Evolutionary conservation across 2,113 vertebrate species (phyloP), one percentile per base, ranked within the genome.

Genomic region (Pandion haliaetus): DNA sequence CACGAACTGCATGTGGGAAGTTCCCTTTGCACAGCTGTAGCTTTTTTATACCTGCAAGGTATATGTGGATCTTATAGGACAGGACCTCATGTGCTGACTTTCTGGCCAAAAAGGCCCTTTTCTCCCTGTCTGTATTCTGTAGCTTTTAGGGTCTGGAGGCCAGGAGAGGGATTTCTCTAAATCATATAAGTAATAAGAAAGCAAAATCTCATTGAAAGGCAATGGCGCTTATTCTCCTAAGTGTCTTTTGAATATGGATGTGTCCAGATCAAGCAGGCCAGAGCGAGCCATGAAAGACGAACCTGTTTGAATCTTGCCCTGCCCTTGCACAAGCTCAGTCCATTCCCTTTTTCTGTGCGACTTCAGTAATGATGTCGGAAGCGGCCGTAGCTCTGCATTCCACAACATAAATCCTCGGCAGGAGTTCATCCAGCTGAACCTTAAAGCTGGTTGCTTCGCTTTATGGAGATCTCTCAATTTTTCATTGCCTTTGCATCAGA

Each of bases 391-490:
- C 78, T 91, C 73, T 73, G 73, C 59, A 34, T 90, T 85, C 92
- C 47, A 11, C 58, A 25, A 25, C 70, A 88, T 90, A 92, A 97
- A 95, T 94, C 85, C 95, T 70, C 11, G 2, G 32, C 70, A 77
- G 66, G 82, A 92, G 82, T 72, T 95, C 78, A 80, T 93, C 66
- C 71, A 31, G 71, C 79, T 52, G 59, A 93, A 93, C 85, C 88
- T 93, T 76, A 96, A 83, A 93, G 76, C 76, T 80, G 88, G 72
- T 63, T 77, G 79, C 90, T 72, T 82, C 38, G 2, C 92, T 90
- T 96, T 94, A 83, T 76, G 77, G 90, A 77, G 34, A 90, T 92
- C 90, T 79, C 66, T 80, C 82, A 23, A 86, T 92, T 94, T 93
- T 86, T 96, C 95, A 90, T 66, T 80, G 73, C 90, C 82, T 91